Percentiles rank a stretch among this genome's conserved stretches.
Conservation (phyloP, 1,140 invertebrate species). For the Drosophila sulfurigaster region DNA sequence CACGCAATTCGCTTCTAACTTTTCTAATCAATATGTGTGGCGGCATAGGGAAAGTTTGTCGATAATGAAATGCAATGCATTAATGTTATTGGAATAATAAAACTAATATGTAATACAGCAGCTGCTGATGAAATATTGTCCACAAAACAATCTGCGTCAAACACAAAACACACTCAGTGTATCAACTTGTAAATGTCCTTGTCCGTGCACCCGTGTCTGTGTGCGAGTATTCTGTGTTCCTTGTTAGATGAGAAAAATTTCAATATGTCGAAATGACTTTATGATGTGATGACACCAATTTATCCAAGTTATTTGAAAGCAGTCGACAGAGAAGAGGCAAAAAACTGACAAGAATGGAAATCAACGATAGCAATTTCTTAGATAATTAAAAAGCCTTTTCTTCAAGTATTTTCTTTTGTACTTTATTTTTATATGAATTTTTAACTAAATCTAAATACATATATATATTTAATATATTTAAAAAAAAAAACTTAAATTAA, state of each 20-base stretch:
- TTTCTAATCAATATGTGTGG: conserved; percentile 39
- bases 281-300: conserved; percentile 84
- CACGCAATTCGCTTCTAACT: conserved; percentile 22
- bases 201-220: background rate
- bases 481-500: background rate
- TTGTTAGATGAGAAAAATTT: conserved; percentile 63
- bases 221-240: background rate
- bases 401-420: background rate
- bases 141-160: conserved; percentile 68
- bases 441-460: background rate
- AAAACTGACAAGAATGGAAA: background rate
- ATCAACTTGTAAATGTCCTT: conserved; percentile 23
- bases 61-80: conserved; percentile 75
- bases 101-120: conserved; percentile 71
- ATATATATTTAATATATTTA: conserved; percentile 8
- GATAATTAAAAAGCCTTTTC: background rate
- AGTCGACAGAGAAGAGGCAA: conserved; percentile 1
- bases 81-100: conserved; percentile 81
- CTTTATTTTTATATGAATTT: background rate
- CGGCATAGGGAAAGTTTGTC: conserved; percentile 60
- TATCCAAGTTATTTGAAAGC: conserved; percentile 55
- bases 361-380: background rate
- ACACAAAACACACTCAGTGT: conserved; percentile 19
- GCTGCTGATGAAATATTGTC: conserved; percentile 79
- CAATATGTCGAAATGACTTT: conserved; percentile 84